phyloP scores from a whole-genome alignment of 2,888 invertebrate species.

The Thymelicus acteon region DNA sequence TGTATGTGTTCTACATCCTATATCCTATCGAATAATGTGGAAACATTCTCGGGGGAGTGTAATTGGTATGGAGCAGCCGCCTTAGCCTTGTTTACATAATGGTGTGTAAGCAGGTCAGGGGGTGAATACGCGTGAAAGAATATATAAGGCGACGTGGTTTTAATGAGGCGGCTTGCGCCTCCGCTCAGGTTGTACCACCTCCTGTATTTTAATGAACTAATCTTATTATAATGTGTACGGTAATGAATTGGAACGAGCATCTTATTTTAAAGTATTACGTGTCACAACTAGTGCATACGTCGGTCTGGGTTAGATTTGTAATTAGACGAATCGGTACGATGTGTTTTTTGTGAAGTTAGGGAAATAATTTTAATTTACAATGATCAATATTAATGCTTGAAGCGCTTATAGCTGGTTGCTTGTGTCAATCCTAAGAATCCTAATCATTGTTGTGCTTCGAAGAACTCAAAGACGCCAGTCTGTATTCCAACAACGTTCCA shows the following conservation, averaged over 20 bases:
- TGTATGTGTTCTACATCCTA: neutral
- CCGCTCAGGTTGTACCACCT: neutral
- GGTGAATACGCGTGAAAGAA: conserved; percentile 17
- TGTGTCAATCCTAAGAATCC: too few relatives aligned
- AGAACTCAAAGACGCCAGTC: too few relatives aligned
- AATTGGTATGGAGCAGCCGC: conserved; percentile 34
- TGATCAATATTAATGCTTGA: too few relatives aligned
- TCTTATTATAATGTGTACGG: conserved; percentile 1
- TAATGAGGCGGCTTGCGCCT: conserved; percentile 19
- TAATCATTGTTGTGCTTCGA: too few relatives aligned
- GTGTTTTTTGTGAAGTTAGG: too few relatives aligned
- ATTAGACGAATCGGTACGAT: too few relatives aligned
- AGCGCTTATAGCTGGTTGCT: too few relatives aligned
- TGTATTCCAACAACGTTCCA: too few relatives aligned
- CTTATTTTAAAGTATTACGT: neutral
- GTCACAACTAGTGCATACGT: too few relatives aligned
- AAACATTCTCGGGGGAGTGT: conserved; percentile 8
- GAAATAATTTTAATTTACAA: too few relatives aligned
- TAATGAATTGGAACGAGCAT: conserved; percentile 2
- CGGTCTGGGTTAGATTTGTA: too few relatives aligned
- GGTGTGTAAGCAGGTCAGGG: conserved; percentile 31
- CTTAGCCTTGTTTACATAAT: conserved; percentile 32
- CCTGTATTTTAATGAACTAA: conserved; percentile 5
- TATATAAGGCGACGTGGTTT: conserved; percentile 23
- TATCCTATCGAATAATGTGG: neutral